Percentiles rank a stretch among this genome's conserved stretches.
These are phyloP conservation scores for Bos javanicus DNA, from an alignment of 2,113 vertebrate species.

Conservation along the genomic window DNA sequence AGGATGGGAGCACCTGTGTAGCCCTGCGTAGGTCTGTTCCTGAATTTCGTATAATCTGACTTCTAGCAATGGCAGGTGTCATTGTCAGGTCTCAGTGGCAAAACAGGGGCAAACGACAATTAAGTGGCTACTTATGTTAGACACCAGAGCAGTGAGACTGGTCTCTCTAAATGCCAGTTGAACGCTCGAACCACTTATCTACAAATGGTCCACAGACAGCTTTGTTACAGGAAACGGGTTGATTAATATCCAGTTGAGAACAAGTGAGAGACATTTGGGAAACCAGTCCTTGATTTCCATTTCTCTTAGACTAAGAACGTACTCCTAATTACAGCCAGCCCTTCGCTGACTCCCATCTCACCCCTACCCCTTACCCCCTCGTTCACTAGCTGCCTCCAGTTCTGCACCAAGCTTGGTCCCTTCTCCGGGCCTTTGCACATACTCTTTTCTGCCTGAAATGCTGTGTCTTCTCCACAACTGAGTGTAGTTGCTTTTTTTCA, in stretches of 20 bases:
- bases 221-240: neutral
- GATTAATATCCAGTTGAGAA: neutral
- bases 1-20: neutral
- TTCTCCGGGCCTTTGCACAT: neutral
- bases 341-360: fast-evolving
- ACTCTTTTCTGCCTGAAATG: neutral
- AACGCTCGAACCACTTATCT: too few species aligned
- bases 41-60: neutral
- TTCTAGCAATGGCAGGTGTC: neutral
- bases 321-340: neutral
- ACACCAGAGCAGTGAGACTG: neutral
- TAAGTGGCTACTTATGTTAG: neutral
- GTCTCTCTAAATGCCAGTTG: neutral
- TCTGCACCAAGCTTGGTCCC: fast-evolving
- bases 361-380: fast-evolving
- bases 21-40: neutral
- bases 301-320: neutral
- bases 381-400: neutral
- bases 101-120: neutral
- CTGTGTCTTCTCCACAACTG: neutral
- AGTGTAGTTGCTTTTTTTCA: neutral
- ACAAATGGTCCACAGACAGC: neutral
- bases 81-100: neutral
- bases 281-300: neutral
- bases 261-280: neutral